A percentile compares a stretch with the other conserved stretches of the same genome.
These are phyloP conservation scores for Caenorhabditis doughertyi DNA, from an alignment of 2,888 invertebrate genomes.

Conservation along the genomic window DNA sequence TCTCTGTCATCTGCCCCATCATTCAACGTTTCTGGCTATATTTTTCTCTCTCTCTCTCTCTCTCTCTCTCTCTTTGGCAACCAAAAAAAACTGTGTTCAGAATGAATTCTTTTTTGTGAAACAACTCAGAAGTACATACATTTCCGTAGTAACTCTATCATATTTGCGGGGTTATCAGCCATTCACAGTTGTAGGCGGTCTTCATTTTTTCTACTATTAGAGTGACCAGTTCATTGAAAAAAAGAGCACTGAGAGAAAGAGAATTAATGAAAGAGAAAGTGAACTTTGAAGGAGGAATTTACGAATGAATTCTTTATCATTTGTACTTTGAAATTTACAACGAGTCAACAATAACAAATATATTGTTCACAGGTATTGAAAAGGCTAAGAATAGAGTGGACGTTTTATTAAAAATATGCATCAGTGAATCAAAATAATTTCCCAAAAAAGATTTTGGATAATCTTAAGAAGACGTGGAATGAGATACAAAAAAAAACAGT, in stretches of 20 bases:
- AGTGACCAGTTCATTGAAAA: background rate
- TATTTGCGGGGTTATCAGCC: conserved; percentile 33
- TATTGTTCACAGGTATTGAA: background rate
- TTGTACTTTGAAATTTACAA: conserved; percentile 6
- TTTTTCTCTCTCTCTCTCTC: background rate
- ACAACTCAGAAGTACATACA: background rate
- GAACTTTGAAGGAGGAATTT: conserved; percentile 16
- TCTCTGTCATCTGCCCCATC: background rate
- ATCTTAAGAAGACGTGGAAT: no score
- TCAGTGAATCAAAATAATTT: no score
- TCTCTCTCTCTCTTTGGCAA: conserved; percentile 9
- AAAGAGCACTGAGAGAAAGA: background rate
- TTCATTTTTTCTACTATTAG: background rate
- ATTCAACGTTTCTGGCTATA: no score
- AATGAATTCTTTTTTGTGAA: conserved; percentile 28
- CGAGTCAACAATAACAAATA: conserved; percentile 20
- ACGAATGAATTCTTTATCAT: conserved; percentile 29
- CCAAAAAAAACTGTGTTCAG: conserved; percentile 21
- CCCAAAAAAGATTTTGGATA: no score
- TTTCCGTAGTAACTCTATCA: no score
- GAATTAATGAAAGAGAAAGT: conserved; percentile 1
- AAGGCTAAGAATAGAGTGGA: background rate
- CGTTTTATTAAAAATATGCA: no score
- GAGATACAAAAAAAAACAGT: no score
- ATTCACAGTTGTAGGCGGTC: conserved; percentile 40